phyloP scores from a whole-genome alignment of 2,113 vertebrate species.

The Dromas ardeola region DNA sequence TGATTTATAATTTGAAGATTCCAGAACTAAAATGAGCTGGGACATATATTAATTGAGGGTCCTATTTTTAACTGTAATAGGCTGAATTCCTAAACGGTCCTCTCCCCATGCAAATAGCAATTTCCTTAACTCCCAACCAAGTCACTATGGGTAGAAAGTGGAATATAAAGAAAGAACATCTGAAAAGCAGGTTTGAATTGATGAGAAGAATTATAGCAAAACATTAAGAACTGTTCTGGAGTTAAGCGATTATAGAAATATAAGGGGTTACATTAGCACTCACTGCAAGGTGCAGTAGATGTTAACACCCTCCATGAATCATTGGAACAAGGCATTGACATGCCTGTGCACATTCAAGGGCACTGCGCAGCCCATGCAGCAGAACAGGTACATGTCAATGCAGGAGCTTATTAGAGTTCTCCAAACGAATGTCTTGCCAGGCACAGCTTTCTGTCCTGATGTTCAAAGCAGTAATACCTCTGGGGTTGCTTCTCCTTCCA shows the following conservation, averaged over 20 bases:
- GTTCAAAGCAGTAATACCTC: not conserved
- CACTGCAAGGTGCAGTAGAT: not conserved
- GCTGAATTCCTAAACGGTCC: not conserved
- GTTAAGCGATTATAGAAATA: not conserved
- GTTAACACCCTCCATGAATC: not conserved
- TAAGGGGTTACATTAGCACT: not conserved
- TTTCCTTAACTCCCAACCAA: not conserved
- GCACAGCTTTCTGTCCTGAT: not conserved
- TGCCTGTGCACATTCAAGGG: not conserved
- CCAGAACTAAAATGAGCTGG: not conserved
- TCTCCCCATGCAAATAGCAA: not conserved
- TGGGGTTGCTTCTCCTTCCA: not conserved
- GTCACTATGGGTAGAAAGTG: not conserved
- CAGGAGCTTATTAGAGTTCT: not conserved
- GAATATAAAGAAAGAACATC: not conserved
- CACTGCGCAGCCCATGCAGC: not conserved
- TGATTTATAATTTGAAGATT: not conserved
- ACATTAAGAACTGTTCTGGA: not conserved
- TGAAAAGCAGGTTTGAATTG: not conserved
- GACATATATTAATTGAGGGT: not conserved
- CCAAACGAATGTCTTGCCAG: not conserved
- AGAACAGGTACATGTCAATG: not conserved
- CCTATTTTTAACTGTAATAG: not conserved
- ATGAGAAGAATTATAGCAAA: not conserved
- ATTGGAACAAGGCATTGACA: not conserved